A percentile compares a stretch with the other conserved stretches of the same genome.
Conservation (phyloP, 2,113 vertebrate species). For the Prinia subflava region DNA sequence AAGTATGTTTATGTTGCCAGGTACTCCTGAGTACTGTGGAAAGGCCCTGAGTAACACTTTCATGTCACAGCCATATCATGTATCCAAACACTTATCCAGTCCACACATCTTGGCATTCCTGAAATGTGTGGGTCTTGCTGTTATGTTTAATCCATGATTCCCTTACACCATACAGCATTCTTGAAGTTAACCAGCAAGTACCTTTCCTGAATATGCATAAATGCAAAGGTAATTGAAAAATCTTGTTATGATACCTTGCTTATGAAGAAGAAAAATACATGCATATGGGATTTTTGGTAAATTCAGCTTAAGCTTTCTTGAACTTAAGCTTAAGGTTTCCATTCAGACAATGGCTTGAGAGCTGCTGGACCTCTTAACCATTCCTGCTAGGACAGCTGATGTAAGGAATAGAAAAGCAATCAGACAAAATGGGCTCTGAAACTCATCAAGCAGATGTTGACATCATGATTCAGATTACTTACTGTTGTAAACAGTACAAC, state of each 20-base stretch:
- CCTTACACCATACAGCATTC: rapidly evolving
- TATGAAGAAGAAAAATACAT: background rate
- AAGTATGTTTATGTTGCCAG: rapidly evolving
- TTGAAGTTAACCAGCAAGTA: background rate
- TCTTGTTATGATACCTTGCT: background rate
- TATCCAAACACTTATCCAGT: background rate
- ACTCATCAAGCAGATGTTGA: background rate
- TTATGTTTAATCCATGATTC: background rate
- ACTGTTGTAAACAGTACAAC: background rate
- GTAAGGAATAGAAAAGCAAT: background rate
- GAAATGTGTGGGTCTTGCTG: background rate
- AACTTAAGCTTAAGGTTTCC: background rate
- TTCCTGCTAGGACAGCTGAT: background rate
- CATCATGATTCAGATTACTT: background rate
- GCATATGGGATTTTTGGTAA: background rate
- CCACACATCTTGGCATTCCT: background rate
- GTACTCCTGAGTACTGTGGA: background rate
- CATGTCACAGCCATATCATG: background rate
- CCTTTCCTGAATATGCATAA: background rate
- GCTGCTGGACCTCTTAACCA: background rate
- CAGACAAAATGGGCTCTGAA: background rate
- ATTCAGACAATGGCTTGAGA: background rate
- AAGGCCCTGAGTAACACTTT: background rate
- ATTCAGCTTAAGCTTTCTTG: background rate
- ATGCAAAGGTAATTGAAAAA: background rate